These are phyloP conservation scores for Lampris incognitus DNA, from an alignment of 2,113 vertebrate genomes.

Conservation along the genomic window DNA sequence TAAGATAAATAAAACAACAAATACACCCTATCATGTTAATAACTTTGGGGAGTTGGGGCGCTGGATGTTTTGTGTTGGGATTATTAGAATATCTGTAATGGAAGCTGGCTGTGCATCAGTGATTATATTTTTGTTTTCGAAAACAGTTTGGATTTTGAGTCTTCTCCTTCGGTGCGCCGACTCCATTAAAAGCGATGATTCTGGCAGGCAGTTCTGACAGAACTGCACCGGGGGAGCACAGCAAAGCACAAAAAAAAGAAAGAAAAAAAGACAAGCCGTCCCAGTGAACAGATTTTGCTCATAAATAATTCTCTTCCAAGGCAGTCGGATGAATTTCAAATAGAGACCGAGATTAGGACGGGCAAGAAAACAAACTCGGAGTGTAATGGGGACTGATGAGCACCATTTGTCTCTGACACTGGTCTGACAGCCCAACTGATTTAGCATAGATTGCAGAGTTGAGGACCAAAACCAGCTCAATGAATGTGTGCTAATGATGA, in stretches of 20 bases:
- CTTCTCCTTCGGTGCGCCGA: slow-evolving; percentile 50
- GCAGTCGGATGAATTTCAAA: slow-evolving; percentile 72
- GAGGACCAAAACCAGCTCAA: slow-evolving; percentile 36
- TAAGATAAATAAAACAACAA: slow-evolving; percentile 73
- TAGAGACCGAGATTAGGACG: slow-evolving; percentile 64
- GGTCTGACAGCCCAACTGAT: slow-evolving; percentile 45
- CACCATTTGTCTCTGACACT: slow-evolving; percentile 63
- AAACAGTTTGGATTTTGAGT: slow-evolving; percentile 46
- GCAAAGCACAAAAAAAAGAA: slow-evolving; percentile 38
- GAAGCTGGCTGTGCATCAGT: slow-evolving; percentile 31
- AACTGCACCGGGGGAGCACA: slow-evolving; percentile 56
- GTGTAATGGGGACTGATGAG: slow-evolving; percentile 55
- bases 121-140: slow-evolving; percentile 62
- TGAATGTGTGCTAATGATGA: slow-evolving; percentile 28
- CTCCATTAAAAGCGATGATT: slow-evolving; percentile 47
- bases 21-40: slow-evolving; percentile 53
- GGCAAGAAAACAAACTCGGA: slow-evolving; percentile 66
- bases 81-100: slow-evolving; percentile 63
- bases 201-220: slow-evolving; percentile 73
- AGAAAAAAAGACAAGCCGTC: slow-evolving; percentile 70
- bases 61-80: slow-evolving; percentile 48
- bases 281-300: slow-evolving; percentile 76
- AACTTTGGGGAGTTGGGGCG: slow-evolving; percentile 67
- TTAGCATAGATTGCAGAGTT: slow-evolving; percentile 16
- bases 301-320: slow-evolving; percentile 81